A percentile compares a stretch with the other conserved stretches of the same genome.
phyloP scores from a whole-genome alignment of 2,888 invertebrate genomes.

The Phengaris arion region DNA sequence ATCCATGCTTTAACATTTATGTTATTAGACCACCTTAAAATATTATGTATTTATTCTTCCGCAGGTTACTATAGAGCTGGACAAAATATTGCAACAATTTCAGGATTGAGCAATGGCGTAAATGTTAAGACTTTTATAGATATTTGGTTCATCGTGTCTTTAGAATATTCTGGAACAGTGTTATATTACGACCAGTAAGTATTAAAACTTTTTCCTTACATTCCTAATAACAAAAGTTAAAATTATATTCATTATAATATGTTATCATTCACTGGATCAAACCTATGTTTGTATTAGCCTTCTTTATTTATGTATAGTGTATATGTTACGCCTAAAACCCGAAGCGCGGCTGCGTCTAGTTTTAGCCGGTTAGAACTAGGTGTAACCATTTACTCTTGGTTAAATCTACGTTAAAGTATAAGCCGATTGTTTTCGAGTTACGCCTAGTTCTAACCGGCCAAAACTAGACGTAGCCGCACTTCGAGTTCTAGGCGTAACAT shows the following conservation, averaged over 20 bases:
- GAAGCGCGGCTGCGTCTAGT: too few species aligned
- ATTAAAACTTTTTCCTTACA: constrained; percentile 13
- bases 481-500: too few species aligned
- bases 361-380: too few species aligned
- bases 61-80: constrained; percentile 56
- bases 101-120: constrained; percentile 53
- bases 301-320: neutral
- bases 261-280: too few species aligned
- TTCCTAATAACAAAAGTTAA: neutral
- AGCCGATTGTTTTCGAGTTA: too few species aligned
- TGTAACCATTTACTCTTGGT: too few species aligned
- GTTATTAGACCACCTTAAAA: neutral
- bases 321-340: too few species aligned
- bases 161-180: constrained; percentile 57
- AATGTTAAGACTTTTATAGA: constrained; percentile 62
- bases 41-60: neutral
- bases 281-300: neutral
- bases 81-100: constrained; percentile 61
- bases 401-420: too few species aligned
- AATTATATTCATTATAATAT: neutral
- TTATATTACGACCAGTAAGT: constrained; percentile 65
- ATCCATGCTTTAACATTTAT: neutral
- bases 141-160: constrained; percentile 63
- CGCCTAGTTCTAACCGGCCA: too few species aligned
- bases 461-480: too few species aligned